A percentile compares a stretch with the other conserved stretches of the same genome.
phyloP scores from a whole-genome alignment of 2,888 invertebrate species.

The Globia sparganii region DNA sequence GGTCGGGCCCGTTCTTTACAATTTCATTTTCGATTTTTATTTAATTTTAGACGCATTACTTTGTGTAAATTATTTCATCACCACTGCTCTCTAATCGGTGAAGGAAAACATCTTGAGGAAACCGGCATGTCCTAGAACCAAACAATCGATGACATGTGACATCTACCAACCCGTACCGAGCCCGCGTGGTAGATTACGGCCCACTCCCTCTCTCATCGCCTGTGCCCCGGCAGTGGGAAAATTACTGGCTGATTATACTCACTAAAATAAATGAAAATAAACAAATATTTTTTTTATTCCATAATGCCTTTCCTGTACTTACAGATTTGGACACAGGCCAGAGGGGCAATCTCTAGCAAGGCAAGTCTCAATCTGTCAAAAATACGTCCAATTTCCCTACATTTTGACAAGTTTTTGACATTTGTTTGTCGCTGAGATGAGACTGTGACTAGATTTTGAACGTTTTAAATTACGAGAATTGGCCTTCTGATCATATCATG shows the following conservation, averaged over 20 bases:
- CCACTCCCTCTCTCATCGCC: background rate
- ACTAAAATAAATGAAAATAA: background rate
- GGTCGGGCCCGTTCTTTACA: slow-evolving; percentile 43
- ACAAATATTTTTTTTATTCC: background rate
- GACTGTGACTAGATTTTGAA: too few species aligned
- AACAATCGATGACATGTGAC: background rate
- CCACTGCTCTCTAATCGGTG: background rate
- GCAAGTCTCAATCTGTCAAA: too few species aligned
- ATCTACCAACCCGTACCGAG: background rate
- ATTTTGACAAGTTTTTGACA: too few species aligned
- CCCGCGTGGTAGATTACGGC: background rate
- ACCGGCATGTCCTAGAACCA: background rate
- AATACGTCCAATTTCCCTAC: too few species aligned
- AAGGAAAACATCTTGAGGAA: background rate
- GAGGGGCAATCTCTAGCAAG: too few species aligned
- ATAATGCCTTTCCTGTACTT: background rate
- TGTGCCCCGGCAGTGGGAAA: background rate
- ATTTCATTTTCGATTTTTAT: slow-evolving; percentile 32
- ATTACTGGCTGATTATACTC: background rate
- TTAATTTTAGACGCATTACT: too few species aligned
- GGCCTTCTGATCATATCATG: background rate
- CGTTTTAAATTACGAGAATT: too few species aligned
- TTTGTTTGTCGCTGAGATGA: too few species aligned
- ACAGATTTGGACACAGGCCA: background rate
- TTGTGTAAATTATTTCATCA: background rate